These are phyloP conservation scores for Scotopteryx bipunctaria DNA, from an alignment of 2,888 invertebrate species.

Conservation along the genomic window DNA sequence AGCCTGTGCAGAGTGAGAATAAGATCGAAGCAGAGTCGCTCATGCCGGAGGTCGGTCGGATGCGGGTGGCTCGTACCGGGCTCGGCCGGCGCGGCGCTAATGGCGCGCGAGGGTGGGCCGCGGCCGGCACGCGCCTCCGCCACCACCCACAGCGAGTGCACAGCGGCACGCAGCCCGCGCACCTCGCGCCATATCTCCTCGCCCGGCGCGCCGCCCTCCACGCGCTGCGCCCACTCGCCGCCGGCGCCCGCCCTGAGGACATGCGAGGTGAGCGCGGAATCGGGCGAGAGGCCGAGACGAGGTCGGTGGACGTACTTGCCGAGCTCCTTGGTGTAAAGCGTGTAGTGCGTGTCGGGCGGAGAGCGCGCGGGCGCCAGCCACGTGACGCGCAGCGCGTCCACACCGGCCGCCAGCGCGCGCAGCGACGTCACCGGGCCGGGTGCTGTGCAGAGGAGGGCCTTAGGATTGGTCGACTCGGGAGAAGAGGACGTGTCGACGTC, in stretches of 20 bases:
- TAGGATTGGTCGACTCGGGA: not conserved
- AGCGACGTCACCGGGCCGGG: constrained; percentile 90
- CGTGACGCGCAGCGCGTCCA: constrained; percentile 90
- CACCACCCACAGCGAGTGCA: constrained; percentile 93
- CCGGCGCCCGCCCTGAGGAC: constrained; percentile 39
- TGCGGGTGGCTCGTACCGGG: too few species aligned
- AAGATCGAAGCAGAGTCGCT: too few species aligned
- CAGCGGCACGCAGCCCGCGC: constrained; percentile 86
- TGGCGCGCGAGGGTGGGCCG: constrained; percentile 84
- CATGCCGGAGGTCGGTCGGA: too few species aligned
- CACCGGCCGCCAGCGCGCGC: constrained; percentile 89
- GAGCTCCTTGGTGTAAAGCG: constrained; percentile 88
- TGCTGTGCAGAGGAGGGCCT: constrained; percentile 72
- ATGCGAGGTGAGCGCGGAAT: too few species aligned
- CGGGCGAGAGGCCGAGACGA: too few species aligned
- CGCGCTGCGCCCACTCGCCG: constrained; percentile 68
- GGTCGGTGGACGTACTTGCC: constrained; percentile 70
- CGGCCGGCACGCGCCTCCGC: constrained; percentile 84
- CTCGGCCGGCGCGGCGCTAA: constrained; percentile 80
- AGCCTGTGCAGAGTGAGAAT: constrained; percentile 75
- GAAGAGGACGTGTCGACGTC: not conserved
- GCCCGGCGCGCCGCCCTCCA: constrained; percentile 41
- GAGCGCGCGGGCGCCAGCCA: constrained; percentile 90
- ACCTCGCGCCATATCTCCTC: constrained; percentile 84
- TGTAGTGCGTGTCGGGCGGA: constrained; percentile 90